Base-by-base conservation (phyloP, 2,797 vertebrate genomes). In the Tenualosa thibaudeaui region DNA sequence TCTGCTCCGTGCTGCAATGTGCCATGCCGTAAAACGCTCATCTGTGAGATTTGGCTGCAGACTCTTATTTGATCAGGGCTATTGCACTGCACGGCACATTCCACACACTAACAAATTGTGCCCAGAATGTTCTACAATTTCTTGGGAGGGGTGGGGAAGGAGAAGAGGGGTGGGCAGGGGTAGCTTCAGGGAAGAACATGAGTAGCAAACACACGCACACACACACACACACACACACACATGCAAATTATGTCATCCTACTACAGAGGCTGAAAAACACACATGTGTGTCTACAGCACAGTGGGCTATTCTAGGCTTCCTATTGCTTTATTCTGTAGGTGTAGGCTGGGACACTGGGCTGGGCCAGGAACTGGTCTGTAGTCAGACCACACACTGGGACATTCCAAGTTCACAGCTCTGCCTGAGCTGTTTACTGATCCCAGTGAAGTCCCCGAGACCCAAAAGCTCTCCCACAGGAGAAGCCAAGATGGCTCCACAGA, bases 181-280 rank as follows among this genome's bases (percentile, higher is more conserved):
- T 62, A 24, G 58, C 58, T 62, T 62, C 58, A 62, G 58, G 58
- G 40, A 46, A 43, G 68, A 9, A 40, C 22, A 40, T 46, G 37
- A 22, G 40, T 78, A 75, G 37, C 68, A 31, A 31, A 31, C 68
- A 40, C 68, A 40, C 68, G 40, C 68, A 71, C 65, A 40, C 65
- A 71, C 65, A 71, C 65, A 71, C 31, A 71, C 62, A 68, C 62
- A 31, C 62, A 68, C 65, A 31, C 31, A 31, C 31, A 31, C 62
- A 68, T 31, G 40, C 65, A 78, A 15, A 78, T 78, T 40, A 43
- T 6, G 71, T 43, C 15, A 78, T 8, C 71, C 37, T n/a, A 78
- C 37, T 46, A 78, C 37, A 46, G 71, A 19, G 71, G 71, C 17
- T 43, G 5, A 78, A 78, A 78, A 78, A 15, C 37, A 78, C 37